Evolutionary conservation across 2,888 invertebrate species (phyloP), one percentile per base, ranked within the genome.

Genomic region (Campoplex capitator): DNA sequence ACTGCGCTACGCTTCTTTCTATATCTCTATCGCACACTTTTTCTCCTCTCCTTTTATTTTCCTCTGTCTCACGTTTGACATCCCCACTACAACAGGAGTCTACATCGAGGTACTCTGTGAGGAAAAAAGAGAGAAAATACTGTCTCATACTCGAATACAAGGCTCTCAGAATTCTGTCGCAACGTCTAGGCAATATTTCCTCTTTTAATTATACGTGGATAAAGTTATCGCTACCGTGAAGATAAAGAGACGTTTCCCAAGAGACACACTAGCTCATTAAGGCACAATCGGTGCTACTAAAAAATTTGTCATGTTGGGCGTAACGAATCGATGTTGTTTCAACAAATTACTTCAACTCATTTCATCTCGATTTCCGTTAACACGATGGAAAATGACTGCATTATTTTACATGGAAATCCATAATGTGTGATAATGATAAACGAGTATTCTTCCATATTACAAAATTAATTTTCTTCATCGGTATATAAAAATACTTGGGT

Each of bases 1-100:
- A 86, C 75, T 76, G 54, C 45, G 73, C 75, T 85, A 78, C 81
- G 58, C 79, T 67, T 77, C 54, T 77, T 71, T 62, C 83, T 84
- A 32, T 84, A 32, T 35, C 71, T 65, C 70, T 65, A 16, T 23
- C 45, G 16, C 35, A 28, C 70, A 28, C 65, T 74, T 62, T 42
- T 6, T 56, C 68, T 42, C 32, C 70, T 48, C 38, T 54, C 54
- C 35, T 6, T 42, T 28, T 71, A 38, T 78, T 48, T 78, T 45
- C 67, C 84, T 84, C 51, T 35, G 62, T 70, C 67, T 62, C 67
- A 32, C 56, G 18, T 28, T 51, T 51, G 42, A 71, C 74, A 42
- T 48, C 51, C 28, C 35, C 65, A 32, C 48, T 18, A n/a, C 32
- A 9, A 48, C 6, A 65, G 32, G 28, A 45, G 45, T 45, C 48